Percentiles rank a stretch among this genome's conserved stretches.
These are phyloP conservation scores for Ditylenchus dipsaci DNA, from an alignment of 1,140 invertebrate species.

Conservation along the genomic window DNA sequence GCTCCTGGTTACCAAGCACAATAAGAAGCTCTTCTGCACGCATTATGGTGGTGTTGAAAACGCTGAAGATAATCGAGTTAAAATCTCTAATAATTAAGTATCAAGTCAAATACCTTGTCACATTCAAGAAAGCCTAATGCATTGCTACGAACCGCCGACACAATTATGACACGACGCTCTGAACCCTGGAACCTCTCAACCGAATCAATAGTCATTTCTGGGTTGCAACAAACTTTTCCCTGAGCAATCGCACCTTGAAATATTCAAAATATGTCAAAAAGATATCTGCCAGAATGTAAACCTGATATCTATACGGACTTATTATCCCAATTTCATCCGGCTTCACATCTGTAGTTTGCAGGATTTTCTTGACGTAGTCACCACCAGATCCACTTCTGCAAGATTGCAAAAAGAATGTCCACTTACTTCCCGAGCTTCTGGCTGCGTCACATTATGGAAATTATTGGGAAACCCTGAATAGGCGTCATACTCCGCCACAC, in stretches of 20 bases:
- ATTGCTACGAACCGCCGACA: constrained; percentile 25
- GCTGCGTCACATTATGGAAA: constrained; percentile 29
- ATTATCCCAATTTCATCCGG: constrained; percentile 81
- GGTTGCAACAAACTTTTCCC: not conserved
- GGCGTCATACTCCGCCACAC: not conserved
- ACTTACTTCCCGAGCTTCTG: constrained; percentile 36
- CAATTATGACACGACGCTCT: constrained; percentile 35
- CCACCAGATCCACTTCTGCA: constrained; percentile 69
- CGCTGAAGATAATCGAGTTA: constrained; percentile 19
- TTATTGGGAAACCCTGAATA: constrained; percentile 36
- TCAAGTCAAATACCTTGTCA: constrained; percentile 9
- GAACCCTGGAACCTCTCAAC: constrained; percentile 33
- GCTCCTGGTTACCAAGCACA: constrained; percentile 21
- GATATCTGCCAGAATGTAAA: not conserved
- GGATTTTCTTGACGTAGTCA: constrained; percentile 60
- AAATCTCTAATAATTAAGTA: not conserved
- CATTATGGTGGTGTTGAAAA: constrained; percentile 29
- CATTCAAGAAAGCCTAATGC: constrained; percentile 24
- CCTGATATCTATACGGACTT: constrained; percentile 82
- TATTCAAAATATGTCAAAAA: not conserved
- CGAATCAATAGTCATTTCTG: constrained; percentile 33
- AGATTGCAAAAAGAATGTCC: constrained; percentile 80
- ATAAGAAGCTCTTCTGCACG: constrained; percentile 34
- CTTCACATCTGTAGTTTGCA: constrained; percentile 65
- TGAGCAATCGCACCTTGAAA: constrained; percentile 12